Evolutionary conservation across 2,888 invertebrate species (phyloP).

Genomic region (Sycophila texana): DNA sequence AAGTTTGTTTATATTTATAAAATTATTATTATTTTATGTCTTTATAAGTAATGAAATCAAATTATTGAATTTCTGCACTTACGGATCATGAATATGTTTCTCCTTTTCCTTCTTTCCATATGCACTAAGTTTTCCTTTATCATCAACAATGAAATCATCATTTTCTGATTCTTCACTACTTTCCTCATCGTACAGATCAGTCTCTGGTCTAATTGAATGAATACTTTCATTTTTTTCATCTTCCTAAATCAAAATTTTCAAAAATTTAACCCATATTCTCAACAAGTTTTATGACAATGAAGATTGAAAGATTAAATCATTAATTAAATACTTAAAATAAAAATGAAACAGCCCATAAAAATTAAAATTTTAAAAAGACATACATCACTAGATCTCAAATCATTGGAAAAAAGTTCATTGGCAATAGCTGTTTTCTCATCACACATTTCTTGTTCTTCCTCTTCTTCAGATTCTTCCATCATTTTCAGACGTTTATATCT

Average conservation of each 20-base stretch:
- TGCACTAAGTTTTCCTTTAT: slow-evolving; percentile 90
- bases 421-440: slow-evolving; percentile 92
- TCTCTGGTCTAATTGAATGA: slow-evolving; percentile 79
- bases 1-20: too few species aligned
- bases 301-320: slow-evolving; percentile 58
- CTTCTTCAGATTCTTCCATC: slow-evolving; percentile 93
- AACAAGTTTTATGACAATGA: background rate
- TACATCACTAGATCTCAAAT: slow-evolving; percentile 89
- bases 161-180: slow-evolving; percentile 90
- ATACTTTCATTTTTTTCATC: slow-evolving; percentile 86
- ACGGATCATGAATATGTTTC: slow-evolving; percentile 91
- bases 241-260: slow-evolving; percentile 78
- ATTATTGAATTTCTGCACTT: slow-evolving; percentile 74
- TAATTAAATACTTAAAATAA: slow-evolving; percentile 42
- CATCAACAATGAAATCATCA: slow-evolving; percentile 98
- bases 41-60: slow-evolving; percentile 23
- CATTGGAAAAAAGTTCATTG: slow-evolving; percentile 85
- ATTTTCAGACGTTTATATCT: slow-evolving; percentile 89
- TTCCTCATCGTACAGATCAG: slow-evolving; percentile 85
- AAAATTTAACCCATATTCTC: background rate
- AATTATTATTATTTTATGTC: background rate
- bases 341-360: slow-evolving; percentile 28
- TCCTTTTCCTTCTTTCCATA: slow-evolving; percentile 87
- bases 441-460: slow-evolving; percentile 84
- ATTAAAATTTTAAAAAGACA: slow-evolving; percentile 69